These are phyloP conservation scores for Poecilia gillii DNA, from an alignment of 2,797 vertebrate species.

Conservation along the genomic window DNA sequence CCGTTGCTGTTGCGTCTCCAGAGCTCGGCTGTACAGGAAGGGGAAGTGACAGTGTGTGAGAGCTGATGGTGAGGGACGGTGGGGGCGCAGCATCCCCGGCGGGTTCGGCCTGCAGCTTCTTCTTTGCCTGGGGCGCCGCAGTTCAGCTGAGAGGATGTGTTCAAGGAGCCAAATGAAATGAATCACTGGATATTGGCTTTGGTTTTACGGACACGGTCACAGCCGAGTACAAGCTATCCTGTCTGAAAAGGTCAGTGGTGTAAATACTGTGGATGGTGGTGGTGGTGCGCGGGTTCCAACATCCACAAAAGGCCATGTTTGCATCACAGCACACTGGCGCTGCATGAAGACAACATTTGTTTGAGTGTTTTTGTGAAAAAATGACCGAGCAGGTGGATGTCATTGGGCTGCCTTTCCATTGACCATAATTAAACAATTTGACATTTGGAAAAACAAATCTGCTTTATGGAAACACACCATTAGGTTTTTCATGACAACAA, in stretches of 20 bases:
- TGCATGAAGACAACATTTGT: slow-evolving; percentile 19
- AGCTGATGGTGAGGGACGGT: slow-evolving; percentile 39
- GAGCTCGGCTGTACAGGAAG: slow-evolving; percentile 19
- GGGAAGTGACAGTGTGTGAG: slow-evolving; percentile 47
- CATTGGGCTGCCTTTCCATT: no score
- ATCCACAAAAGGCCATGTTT: slow-evolving; percentile 42
- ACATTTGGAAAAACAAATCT: background rate
- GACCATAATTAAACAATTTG: no score
- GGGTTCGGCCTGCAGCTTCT: slow-evolving; percentile 53
- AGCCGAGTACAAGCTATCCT: slow-evolving; percentile 43
- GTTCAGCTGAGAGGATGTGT: slow-evolving; percentile 54
- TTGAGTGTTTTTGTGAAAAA: slow-evolving; percentile 19
- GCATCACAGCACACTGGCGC: slow-evolving; percentile 36
- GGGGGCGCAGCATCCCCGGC: slow-evolving; percentile 19
- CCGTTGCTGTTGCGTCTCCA: slow-evolving; percentile 21
- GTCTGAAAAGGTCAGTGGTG: slow-evolving; percentile 70
- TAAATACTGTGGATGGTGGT: slow-evolving; percentile 37
- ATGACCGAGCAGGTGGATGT: slow-evolving; percentile 22
- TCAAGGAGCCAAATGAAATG: slow-evolving; percentile 68
- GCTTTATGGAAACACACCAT: no score
- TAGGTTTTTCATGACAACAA: no score
- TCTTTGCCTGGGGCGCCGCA: slow-evolving; percentile 53
- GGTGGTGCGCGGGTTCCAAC: slow-evolving; percentile 19
- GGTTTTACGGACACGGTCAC: slow-evolving; percentile 43
- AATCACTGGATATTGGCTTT: slow-evolving; percentile 67